Evolutionary conservation across 2,113 vertebrate species (phyloP).

Genomic region (Myrmecophaga tridactyla): DNA sequence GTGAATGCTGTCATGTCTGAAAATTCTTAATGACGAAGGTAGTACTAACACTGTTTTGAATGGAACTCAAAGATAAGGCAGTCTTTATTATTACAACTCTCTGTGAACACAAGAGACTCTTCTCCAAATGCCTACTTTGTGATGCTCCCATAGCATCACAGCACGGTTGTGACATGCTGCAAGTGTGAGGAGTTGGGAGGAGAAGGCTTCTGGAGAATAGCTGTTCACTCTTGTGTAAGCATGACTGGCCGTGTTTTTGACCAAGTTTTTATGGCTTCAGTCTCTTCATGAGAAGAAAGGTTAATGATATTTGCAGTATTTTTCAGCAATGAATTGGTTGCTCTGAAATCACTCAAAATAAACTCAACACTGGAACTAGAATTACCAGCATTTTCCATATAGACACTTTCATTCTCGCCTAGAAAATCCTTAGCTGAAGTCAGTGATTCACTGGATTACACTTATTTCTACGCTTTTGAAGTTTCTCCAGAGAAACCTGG

Average conservation of each 20-base stretch:
- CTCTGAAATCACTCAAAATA: slow-evolving; percentile 7
- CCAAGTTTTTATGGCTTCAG: background rate
- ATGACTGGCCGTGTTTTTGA: background rate
- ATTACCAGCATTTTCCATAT: background rate
- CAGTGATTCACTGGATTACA: background rate
- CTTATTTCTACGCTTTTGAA: background rate
- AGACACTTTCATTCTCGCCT: background rate
- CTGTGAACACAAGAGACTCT: background rate
- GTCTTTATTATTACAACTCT: background rate
- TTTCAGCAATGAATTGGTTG: slow-evolving; percentile 23
- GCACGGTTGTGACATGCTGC: background rate
- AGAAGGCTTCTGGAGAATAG: background rate
- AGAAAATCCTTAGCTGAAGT: background rate
- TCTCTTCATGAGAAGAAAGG: background rate
- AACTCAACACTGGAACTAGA: background rate
- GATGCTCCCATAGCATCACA: background rate
- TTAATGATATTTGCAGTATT: background rate
- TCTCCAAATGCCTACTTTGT: background rate
- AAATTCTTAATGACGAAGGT: background rate
- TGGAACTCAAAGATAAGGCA: background rate
- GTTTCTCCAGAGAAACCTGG: background rate
- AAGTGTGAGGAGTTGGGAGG: too few species aligned
- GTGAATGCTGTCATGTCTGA: background rate
- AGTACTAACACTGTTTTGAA: background rate
- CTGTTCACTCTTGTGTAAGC: background rate